Conservation (phyloP, 2,888 invertebrate genomes). For the Subacronicta megacephala region DNA sequence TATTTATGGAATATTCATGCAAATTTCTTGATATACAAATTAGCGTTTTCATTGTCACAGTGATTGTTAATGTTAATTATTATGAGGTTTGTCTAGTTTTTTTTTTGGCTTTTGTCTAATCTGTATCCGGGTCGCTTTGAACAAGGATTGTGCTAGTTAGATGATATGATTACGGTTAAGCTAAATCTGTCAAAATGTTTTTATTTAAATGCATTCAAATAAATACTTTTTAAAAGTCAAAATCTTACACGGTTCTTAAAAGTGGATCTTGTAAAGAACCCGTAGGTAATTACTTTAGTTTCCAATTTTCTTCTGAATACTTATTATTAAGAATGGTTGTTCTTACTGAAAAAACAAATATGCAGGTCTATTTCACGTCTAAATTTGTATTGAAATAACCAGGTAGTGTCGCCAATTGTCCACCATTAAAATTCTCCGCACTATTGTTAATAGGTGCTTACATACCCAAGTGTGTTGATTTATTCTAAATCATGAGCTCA, state of each 20-base stretch:
- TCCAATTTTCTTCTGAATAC: no score
- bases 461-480: conserved; percentile 51
- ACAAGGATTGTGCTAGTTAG: not conserved
- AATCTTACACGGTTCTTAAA: no score
- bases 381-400: conserved; percentile 35
- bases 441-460: conserved; percentile 57
- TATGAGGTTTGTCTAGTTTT: conserved; percentile 6
- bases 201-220: no score
- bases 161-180: no score
- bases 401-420: conserved; percentile 26
- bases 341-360: no score
- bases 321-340: no score
- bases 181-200: no score
- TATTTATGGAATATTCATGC: conserved; percentile 39
- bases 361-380: no score
- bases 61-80: conserved; percentile 39
- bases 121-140: not conserved
- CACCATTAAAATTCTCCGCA: conserved; percentile 54
- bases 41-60: conserved; percentile 41
- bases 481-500: conserved; percentile 58
- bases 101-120: not conserved
- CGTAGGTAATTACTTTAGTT: no score
- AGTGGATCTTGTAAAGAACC: no score
- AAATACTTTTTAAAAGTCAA: no score
- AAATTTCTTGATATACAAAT: conserved; percentile 30